Percentiles rank a stretch among this genome's conserved stretches.
phyloP scores from a whole-genome alignment of 2,888 invertebrate genomes.

The Chouioia cunea region DNA sequence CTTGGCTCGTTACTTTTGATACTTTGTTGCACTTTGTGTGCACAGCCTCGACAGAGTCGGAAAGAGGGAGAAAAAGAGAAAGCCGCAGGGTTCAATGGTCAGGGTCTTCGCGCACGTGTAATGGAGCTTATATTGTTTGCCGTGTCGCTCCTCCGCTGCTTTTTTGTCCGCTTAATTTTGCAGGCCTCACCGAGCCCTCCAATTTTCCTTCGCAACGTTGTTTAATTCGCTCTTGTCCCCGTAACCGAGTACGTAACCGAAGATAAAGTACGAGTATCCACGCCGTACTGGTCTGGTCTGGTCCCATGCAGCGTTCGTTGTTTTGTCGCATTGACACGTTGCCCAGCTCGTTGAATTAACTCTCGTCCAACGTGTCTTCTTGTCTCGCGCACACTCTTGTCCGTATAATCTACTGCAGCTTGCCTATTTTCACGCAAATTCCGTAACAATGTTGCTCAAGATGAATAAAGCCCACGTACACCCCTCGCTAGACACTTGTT shows the following conservation, averaged over 20 bases:
- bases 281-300: background rate
- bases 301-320: constrained; percentile 1
- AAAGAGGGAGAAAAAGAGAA: background rate
- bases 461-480: no score
- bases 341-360: background rate
- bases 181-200: background rate
- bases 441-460: no score
- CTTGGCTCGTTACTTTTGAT: constrained; percentile 11
- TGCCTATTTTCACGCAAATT: no score
- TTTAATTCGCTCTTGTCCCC: background rate
- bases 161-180: background rate
- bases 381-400: background rate
- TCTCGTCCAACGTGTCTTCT: background rate
- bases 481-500: no score
- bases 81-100: constrained; percentile 13
- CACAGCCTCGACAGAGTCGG: background rate
- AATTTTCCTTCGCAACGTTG: constrained; percentile 7
- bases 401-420: background rate
- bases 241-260: no score
- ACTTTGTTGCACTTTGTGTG: constrained; percentile 3
- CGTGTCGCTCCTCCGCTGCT: background rate
- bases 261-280: background rate
- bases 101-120: constrained; percentile 15
- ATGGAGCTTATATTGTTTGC: constrained; percentile 2
- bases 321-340: background rate